Conservation (phyloP, 2,888 invertebrate species). For the Siphonodentalium dalli region DNA sequence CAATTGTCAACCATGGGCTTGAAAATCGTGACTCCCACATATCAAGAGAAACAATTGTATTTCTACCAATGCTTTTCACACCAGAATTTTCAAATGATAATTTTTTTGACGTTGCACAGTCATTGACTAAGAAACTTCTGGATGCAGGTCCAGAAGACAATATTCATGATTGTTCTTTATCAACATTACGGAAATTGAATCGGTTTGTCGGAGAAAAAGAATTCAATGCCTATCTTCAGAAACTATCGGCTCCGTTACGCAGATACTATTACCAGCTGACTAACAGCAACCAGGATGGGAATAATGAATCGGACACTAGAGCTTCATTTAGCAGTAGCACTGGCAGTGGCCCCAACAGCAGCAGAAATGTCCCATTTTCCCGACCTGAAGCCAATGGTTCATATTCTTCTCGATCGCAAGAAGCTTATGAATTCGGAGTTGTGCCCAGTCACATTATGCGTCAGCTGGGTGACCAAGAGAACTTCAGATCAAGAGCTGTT, state of each 20-base stretch:
- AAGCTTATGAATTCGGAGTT: conserved; percentile 63
- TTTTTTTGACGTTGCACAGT: conserved; percentile 60
- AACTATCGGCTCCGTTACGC: conserved; percentile 48
- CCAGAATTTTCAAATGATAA: conserved; percentile 65
- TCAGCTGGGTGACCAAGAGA: conserved; percentile 68
- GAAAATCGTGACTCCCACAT: conserved; percentile 59
- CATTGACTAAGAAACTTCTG: conserved; percentile 56
- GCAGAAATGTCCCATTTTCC: not conserved
- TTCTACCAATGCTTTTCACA: conserved; percentile 65
- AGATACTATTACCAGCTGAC: conserved; percentile 50
- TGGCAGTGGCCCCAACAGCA: too few species aligned
- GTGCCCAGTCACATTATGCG: conserved; percentile 65
- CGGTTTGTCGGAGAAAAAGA: conserved; percentile 61
- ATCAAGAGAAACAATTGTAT: conserved; percentile 62
- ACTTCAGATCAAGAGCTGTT: conserved; percentile 70
- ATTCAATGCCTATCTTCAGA: conserved; percentile 58
- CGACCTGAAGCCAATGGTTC: not conserved
- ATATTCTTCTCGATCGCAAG: conserved; percentile 7
- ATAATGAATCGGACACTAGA: conserved; percentile 6
- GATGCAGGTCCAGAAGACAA: conserved; percentile 57
- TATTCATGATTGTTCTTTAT: conserved; percentile 53
- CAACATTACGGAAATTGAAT: conserved; percentile 63
- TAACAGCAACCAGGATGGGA: conserved; percentile 28
- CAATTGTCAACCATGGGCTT: conserved; percentile 63
- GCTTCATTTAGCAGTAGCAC: too few species aligned